Evolutionary conservation across 2,888 invertebrate genomes (phyloP), one percentile per base, ranked within the genome.

Genomic region (Drosophila infuscata): DNA sequence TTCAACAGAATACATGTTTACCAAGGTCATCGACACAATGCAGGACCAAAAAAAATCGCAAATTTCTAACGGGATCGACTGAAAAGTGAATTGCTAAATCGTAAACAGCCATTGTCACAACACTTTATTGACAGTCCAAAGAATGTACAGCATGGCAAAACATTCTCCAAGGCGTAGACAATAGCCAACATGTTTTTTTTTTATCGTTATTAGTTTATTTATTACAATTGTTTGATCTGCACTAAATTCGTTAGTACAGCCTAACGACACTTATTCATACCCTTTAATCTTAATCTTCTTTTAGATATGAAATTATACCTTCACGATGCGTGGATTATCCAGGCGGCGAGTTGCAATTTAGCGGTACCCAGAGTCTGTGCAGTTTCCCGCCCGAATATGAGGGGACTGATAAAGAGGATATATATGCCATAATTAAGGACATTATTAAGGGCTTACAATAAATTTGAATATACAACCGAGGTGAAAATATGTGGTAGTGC

Each of bases 381-480:
- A 83, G 70, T 11, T 84, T 86, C 59, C 79, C 84, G 15, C 89
- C 89, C 0, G 62, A 74, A 4, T 67, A 86, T 71, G 59, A 70
- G 9, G 29, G 57, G 1, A 70, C 86, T 5, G 70, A 79, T 25
- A 64, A 73, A 7, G 79, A 79, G 33, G 80, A 88, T 25, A 82
- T 88, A n/a, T 54, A 88, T 38, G 89, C 84, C 0, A 76, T 85
- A 2, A 79, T 88, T 15, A 71, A 87, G 33, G 74, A 83, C 20
- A 84, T 88, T 43, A 84, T 88, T 43, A 65, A 83, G 43, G 69
- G 67, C 25, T 57, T 81, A 56, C 25, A 2, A 25, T 8, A 0
- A 46, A 25, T 25, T 25, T 46, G 46, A 46, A 15, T 3, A 46
- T 7, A 46, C 46, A 20, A 12, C 46, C 3, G 20, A 12, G 2